phyloP scores from a whole-genome alignment of 2,113 vertebrate species.

The Melanocharis versteri region DNA sequence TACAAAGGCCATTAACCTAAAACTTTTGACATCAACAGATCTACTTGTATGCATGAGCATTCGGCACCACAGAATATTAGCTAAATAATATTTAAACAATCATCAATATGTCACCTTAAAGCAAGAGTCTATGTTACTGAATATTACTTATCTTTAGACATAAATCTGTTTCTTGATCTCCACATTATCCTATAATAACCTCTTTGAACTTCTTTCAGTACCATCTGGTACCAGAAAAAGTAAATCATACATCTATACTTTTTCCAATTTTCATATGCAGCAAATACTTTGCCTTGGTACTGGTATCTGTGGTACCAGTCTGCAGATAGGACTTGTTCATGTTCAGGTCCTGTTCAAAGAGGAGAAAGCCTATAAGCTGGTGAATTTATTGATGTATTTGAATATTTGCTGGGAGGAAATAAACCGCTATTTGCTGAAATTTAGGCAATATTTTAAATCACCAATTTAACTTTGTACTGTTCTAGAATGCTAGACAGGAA shows the following conservation, averaged over 20 bases:
- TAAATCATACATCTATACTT: neutral
- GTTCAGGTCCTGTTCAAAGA: neutral
- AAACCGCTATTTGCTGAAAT: neutral
- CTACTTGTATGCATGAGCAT: neutral
- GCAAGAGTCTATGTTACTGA: neutral
- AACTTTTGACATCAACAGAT: neutral
- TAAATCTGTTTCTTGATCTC: constrained; percentile 27
- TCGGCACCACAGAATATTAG: neutral
- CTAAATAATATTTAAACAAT: neutral
- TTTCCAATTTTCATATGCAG: constrained; percentile 11
- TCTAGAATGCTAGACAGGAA: neutral
- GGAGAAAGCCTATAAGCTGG: neutral
- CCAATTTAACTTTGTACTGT: neutral
- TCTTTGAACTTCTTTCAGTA: constrained; percentile 49
- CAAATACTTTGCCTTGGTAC: neutral
- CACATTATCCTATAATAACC: constrained; percentile 17
- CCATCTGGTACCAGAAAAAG: constrained; percentile 54
- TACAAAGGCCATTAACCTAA: neutral
- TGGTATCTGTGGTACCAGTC: neutral
- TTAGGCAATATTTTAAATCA: neutral
- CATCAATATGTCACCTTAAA: neutral
- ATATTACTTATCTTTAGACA: neutral
- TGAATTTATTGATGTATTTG: neutral
- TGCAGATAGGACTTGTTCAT: neutral
- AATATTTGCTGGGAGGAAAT: neutral